These are phyloP conservation scores for Melanostoma scalare DNA, from an alignment of 2,888 invertebrate species.

Conservation along the genomic window DNA sequence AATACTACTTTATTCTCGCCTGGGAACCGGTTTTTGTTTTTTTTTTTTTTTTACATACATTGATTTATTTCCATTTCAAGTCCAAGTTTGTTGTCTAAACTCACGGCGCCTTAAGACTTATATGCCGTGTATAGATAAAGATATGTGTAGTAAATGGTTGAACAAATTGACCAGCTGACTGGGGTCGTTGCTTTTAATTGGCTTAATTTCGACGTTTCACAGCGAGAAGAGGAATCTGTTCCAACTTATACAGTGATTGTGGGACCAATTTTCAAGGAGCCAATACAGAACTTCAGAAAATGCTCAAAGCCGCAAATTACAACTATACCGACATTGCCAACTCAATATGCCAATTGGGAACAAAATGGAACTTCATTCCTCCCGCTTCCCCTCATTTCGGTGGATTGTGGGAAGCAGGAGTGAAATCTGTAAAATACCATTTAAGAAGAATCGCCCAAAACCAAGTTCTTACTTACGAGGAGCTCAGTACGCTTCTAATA, in stretches of 20 bases:
- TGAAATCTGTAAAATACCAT: not conserved
- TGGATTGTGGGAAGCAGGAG: too few relatives aligned
- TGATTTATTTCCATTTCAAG: too few relatives aligned
- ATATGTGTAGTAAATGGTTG: too few relatives aligned
- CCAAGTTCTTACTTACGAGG: constrained; percentile 3
- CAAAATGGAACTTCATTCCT: not conserved
- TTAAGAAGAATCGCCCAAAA: not conserved
- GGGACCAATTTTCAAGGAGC: constrained; percentile 8
- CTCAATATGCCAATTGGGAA: not conserved
- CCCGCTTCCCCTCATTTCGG: too few relatives aligned
- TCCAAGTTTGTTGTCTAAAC: too few relatives aligned
- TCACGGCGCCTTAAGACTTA: too few relatives aligned
- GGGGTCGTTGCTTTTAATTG: too few relatives aligned
- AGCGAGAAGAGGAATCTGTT: constrained; percentile 5
- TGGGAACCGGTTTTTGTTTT: too few relatives aligned
- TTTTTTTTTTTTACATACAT: too few relatives aligned
- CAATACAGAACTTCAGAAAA: not conserved
- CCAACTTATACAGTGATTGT: constrained; percentile 3
- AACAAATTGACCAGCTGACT: too few relatives aligned
- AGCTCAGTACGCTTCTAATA: not conserved
- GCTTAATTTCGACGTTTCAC: constrained; percentile 16
- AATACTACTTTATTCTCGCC: too few relatives aligned
- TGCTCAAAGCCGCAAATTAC: not conserved
- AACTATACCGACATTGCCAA: not conserved
- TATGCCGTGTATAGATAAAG: too few relatives aligned